Evolutionary conservation across 1,140 invertebrate species (phyloP).

Genomic region (Teleogryllus occipitalis): DNA sequence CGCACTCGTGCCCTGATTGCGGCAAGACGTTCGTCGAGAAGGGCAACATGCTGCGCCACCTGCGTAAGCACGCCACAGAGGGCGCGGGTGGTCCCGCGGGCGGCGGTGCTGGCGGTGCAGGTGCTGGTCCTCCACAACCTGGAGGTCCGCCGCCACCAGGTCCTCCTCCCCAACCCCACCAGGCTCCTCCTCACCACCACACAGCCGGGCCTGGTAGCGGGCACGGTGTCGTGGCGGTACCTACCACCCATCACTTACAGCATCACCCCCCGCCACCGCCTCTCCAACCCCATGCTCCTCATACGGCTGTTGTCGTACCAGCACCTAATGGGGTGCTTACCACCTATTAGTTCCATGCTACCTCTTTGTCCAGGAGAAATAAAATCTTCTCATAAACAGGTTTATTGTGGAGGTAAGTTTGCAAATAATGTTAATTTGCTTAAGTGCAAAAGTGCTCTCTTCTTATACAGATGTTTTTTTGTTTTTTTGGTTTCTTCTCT

Average conservation of each 20-base stretch:
- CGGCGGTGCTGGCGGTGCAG: neutral
- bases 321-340: constrained; percentile 18
- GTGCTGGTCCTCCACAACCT: constrained; percentile 23
- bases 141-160: constrained; percentile 23
- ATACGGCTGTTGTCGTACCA: constrained; percentile 18
- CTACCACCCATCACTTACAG: constrained; percentile 15
- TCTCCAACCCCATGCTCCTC: constrained; percentile 14
- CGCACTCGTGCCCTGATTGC: constrained; percentile 65
- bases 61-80: constrained; percentile 39
- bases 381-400: neutral
- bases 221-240: constrained; percentile 13
- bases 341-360: constrained; percentile 7
- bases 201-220: constrained; percentile 22
- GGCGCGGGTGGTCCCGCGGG: neutral
- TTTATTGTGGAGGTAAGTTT: neutral
- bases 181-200: constrained; percentile 34
- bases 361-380: neutral
- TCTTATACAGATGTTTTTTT: neutral
- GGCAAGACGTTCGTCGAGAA: constrained; percentile 72
- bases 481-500: neutral
- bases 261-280: constrained; percentile 15
- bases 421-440: neutral
- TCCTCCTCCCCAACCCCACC: constrained; percentile 35
- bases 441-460: neutral
- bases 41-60: constrained; percentile 57